A percentile compares a stretch with the other conserved stretches of the same genome.
Conservation (phyloP, 2,797 vertebrate genomes). For the Aselliscus stoliczkanus region DNA sequence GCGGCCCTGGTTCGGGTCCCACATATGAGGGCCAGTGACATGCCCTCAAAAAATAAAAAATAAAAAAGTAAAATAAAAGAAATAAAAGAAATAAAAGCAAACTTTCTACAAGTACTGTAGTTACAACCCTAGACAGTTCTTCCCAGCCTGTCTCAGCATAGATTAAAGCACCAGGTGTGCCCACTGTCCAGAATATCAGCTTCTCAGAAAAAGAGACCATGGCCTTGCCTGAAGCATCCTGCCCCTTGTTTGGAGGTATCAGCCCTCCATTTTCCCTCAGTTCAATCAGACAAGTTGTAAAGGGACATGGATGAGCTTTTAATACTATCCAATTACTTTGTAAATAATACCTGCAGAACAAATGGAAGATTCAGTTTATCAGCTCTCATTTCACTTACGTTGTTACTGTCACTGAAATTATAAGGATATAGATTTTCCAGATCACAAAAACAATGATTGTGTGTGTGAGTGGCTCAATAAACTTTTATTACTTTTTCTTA, state of each 20-base stretch:
- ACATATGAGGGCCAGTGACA: no score
- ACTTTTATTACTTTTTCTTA: slow-evolving; percentile 82
- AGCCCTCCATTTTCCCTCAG: neutral
- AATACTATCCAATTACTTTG: neutral
- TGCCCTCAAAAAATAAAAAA: no score
- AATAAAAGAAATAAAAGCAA: no score
- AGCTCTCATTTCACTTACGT: neutral
- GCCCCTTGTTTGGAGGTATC: neutral
- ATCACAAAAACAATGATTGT: neutral
- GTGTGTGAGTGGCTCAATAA: slow-evolving; percentile 79
- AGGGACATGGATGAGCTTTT: neutral
- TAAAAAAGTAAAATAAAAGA: no score
- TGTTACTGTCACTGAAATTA: neutral
- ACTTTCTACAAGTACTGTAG: neutral
- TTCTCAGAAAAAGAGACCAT: neutral
- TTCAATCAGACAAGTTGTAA: slow-evolving; percentile 20
- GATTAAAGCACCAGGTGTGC: neutral
- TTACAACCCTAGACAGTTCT: neutral
- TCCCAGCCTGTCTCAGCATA: neutral
- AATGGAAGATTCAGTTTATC: neutral
- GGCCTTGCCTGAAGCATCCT: neutral
- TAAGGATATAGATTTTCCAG: neutral
- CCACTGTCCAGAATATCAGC: neutral
- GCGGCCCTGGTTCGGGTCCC: no score
- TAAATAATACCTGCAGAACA: neutral